Evolutionary conservation across 2,113 vertebrate genomes (phyloP).

Genomic region (Delphinus delphis): DNA sequence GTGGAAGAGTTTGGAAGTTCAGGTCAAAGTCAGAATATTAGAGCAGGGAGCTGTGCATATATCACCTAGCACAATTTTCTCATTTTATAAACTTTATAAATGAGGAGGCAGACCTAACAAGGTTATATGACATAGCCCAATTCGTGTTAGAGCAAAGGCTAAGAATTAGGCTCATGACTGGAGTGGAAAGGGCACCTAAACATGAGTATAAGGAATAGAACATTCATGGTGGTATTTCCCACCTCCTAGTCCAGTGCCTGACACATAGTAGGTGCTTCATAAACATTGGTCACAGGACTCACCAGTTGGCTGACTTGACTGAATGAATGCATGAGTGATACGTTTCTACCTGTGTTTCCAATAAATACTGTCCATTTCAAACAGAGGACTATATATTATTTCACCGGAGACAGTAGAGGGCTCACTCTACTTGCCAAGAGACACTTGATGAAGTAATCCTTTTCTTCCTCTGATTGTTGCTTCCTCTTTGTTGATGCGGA

Average conservation of each 20-base stretch:
- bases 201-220: not conserved
- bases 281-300: not conserved
- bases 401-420: not conserved
- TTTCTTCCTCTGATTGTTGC: not conserved
- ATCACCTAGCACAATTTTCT: not conserved
- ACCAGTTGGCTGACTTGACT: not conserved
- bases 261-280: not conserved
- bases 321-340: not conserved
- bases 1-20: not conserved
- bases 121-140: not conserved
- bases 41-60: not conserved
- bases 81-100: not conserved
- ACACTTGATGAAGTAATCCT: not conserved
- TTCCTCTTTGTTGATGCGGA: constrained; percentile 46
- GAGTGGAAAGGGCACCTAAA: not conserved
- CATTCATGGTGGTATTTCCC: not conserved
- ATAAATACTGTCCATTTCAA: not conserved
- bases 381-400: not conserved
- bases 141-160: not conserved
- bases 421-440: not conserved
- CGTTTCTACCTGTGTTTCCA: not conserved
- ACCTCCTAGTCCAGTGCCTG: not conserved
- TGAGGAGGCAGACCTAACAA: not conserved
- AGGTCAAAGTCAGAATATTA: not conserved
- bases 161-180: not conserved